Conservation (phyloP, 2,113 vertebrate species). For the Ornithorhynchus anatinus region DNA sequence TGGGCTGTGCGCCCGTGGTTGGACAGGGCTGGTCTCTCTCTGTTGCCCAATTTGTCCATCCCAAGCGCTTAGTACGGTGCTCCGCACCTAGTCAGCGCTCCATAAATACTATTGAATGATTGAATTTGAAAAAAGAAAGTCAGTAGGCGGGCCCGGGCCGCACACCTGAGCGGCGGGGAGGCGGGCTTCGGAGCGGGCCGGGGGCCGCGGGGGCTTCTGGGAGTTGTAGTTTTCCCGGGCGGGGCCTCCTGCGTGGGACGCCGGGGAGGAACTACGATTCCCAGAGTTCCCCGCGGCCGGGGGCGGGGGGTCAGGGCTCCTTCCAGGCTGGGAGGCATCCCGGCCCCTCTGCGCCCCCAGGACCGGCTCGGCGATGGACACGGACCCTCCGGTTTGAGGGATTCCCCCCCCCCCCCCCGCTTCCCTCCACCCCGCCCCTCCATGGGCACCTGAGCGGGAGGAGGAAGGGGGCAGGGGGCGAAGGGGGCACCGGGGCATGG, state of each 20-base stretch:
- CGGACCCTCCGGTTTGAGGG: not conserved
- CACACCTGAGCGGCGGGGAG: no score
- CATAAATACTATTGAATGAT: no score
- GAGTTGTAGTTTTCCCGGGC: constrained; percentile 34
- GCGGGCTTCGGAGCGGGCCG: no score
- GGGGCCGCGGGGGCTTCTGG: constrained; percentile 10
- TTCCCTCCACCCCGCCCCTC: no score
- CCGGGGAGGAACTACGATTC: not conserved
- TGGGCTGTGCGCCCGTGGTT: no score
- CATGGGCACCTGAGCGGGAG: not conserved
- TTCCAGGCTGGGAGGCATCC: not conserved
- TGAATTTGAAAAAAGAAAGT: no score
- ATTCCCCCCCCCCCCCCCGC: not conserved
- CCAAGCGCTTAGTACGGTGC: no score
- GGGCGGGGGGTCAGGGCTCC: not conserved
- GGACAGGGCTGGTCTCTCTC: no score
- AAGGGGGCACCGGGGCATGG: not conserved
- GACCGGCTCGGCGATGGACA: not conserved
- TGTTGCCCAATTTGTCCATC: no score
- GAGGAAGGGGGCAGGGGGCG: not conserved
- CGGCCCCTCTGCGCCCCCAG: not conserved
- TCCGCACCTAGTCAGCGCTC: no score
- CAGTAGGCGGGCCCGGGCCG: no score
- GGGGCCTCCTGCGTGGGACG: not conserved
- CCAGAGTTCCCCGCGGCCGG: not conserved